A percentile compares a stretch with the other conserved stretches of the same genome.
Conservation (phyloP, 1,140 invertebrate species). For the Psix sp. region DNA sequence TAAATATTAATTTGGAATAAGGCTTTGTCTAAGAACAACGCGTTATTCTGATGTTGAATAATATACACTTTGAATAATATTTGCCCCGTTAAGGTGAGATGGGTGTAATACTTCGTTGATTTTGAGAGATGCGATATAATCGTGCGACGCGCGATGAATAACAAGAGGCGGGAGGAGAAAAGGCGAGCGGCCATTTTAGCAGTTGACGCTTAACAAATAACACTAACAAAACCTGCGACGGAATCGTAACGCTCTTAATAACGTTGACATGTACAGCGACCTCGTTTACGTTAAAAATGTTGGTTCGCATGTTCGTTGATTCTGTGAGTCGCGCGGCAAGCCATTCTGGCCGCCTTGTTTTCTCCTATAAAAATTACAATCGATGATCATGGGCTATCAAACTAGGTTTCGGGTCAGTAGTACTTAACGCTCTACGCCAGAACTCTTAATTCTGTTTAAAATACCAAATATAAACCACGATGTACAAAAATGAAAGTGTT, state of each 20-base stretch:
- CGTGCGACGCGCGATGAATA: slow-evolving; percentile 36
- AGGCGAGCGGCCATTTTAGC: slow-evolving; percentile 11
- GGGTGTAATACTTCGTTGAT: slow-evolving; percentile 51
- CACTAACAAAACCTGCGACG: slow-evolving; percentile 17
- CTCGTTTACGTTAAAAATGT: too few relatives aligned
- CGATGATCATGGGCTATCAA: too few relatives aligned
- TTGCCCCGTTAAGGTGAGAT: slow-evolving; percentile 35
- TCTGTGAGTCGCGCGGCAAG: too few relatives aligned
- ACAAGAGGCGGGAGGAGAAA: slow-evolving; percentile 25
- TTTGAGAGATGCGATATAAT: slow-evolving; percentile 50
- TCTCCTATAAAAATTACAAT: too few relatives aligned
- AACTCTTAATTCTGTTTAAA: slow-evolving; percentile 25
- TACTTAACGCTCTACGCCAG: slow-evolving; percentile 38
- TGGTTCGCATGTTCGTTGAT: too few relatives aligned
- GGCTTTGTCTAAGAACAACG: slow-evolving; percentile 33
- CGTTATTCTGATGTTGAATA: slow-evolving; percentile 22
- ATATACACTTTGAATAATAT: slow-evolving; percentile 35
- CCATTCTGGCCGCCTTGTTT: too few relatives aligned
- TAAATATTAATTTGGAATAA: slow-evolving; percentile 41
- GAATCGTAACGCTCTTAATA: slow-evolving; percentile 3
- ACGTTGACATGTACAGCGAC: too few relatives aligned
- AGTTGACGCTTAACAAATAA: slow-evolving; percentile 32
- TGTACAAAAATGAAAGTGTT: slow-evolving; percentile 55
- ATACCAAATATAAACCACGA: slow-evolving; percentile 49
- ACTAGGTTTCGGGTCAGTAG: too few relatives aligned